Evolutionary conservation across 2,113 vertebrate genomes (phyloP), one percentile per base, ranked within the genome.

Genomic region (Aspiorhynchus laticeps): DNA sequence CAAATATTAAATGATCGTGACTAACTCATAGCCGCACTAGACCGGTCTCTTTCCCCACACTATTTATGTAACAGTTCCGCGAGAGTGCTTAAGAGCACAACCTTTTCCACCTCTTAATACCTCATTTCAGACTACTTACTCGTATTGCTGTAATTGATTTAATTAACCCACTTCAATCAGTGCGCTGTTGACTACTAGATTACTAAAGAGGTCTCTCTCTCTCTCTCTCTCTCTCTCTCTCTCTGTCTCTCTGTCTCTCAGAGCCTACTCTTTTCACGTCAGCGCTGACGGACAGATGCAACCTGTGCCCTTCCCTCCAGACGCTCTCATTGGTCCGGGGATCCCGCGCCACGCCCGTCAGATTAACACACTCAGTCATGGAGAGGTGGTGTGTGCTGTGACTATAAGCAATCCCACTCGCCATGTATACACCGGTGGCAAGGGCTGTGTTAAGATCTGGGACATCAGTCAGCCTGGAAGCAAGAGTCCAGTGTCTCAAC

Each of bases 371-470:
- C 95, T 98, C 85, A 98, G 96, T 93, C 97, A 98, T 8, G 97
- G 97, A 36, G 97, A 98, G 92, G 97, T 98, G 90, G 97, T 98
- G 85, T 98, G 97, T 1, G 97, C 97, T 0, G 97, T 98, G 89
- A 98, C 97, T 91, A 98, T 98, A 92, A 98, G 97, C 94, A 98
- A 98, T 93, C 97, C 97, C 88, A 98, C 97, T 9, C 95, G 97
- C 87, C 97, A 98, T 28, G 97, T 98, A 90, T 98, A 98, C 93
- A 98, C 97, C 2, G 97, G 97, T 3, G 97, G 97, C 90, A 98
- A 98, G 92, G 97, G 97, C 93, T 98, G 97, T 65, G 97, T 98
- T 89, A 98, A 98, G 92, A 97, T 98, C 95, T 98, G 97, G 97
- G 97, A 98, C 93, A 98, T 98, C 90, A 97, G 97, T 94, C 97